phyloP scores from a whole-genome alignment of 2,113 vertebrate species.

The Rhabdomys dilectus region DNA sequence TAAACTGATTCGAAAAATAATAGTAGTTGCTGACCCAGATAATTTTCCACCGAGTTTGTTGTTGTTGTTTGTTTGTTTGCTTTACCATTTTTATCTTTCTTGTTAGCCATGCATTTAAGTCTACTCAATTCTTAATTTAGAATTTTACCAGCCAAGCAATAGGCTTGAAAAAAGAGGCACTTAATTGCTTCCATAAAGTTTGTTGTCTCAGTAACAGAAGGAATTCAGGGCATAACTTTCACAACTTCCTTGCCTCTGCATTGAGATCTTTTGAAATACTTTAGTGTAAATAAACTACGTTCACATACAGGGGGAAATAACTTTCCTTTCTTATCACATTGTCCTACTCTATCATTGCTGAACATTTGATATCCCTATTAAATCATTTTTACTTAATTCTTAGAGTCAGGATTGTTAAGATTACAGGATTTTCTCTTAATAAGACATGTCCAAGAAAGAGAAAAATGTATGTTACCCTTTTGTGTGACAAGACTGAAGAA shows the following conservation, averaged over 20 bases:
- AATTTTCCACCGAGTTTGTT: background rate
- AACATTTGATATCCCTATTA: background rate
- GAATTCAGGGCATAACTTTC: background rate
- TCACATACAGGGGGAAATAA: background rate
- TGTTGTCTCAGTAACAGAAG: background rate
- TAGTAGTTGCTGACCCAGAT: background rate
- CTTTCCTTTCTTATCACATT: conserved; percentile 34
- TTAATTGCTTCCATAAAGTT: background rate
- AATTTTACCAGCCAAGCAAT: background rate
- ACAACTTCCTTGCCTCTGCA: background rate
- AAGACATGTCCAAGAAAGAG: background rate
- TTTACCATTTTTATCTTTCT: background rate
- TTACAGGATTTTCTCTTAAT: background rate
- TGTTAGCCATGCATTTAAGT: conserved; percentile 4
- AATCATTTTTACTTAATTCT: conserved; percentile 38
- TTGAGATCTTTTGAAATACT: background rate
- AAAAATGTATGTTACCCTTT: background rate
- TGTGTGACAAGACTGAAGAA: background rate
- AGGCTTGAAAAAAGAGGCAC: background rate
- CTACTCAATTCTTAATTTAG: conserved; percentile 13
- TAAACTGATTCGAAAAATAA: conserved; percentile 36
- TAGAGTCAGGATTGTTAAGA: background rate
- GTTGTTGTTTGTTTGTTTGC: background rate
- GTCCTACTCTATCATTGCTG: background rate
- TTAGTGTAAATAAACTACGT: conserved; percentile 10